Percentiles rank a stretch among this genome's conserved stretches.
phyloP scores from a whole-genome alignment of 2,113 vertebrate genomes.

The Apteryx mantelli region DNA sequence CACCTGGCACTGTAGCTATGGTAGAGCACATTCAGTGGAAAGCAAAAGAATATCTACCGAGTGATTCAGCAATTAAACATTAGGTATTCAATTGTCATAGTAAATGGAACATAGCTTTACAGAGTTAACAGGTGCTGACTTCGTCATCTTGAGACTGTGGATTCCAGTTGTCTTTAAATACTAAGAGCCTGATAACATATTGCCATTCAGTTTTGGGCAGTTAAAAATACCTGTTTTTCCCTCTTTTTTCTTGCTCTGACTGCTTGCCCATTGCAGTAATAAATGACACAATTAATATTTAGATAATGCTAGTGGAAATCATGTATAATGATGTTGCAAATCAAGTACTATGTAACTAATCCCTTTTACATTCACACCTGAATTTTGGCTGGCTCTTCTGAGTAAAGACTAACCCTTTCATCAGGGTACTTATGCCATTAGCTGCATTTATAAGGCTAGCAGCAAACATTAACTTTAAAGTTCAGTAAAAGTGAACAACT shows the following conservation, averaged over 20 bases:
- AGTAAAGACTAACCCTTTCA: background rate
- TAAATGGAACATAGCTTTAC: background rate
- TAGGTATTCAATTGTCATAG: background rate
- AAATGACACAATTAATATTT: background rate
- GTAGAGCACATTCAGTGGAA: background rate
- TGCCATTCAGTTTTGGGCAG: background rate
- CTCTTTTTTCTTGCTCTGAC: rapidly evolving
- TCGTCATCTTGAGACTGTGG: background rate
- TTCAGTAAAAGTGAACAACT: background rate
- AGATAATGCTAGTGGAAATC: background rate
- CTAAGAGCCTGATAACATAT: background rate
- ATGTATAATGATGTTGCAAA: background rate
- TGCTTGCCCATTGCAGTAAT: background rate
- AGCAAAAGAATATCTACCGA: background rate
- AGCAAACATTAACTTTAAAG: background rate
- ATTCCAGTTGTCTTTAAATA: background rate
- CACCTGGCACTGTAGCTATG: background rate
- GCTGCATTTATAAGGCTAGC: background rate
- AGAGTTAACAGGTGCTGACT: background rate
- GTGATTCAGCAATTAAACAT: background rate
- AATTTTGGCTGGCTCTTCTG: background rate
- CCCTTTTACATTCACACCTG: background rate
- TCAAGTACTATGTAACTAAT: background rate
- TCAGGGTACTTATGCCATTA: background rate
- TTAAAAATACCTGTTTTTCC: rapidly evolving